These are phyloP conservation scores for Leptopilina boulardi DNA, from an alignment of 1,140 invertebrate species.

Conservation along the genomic window DNA sequence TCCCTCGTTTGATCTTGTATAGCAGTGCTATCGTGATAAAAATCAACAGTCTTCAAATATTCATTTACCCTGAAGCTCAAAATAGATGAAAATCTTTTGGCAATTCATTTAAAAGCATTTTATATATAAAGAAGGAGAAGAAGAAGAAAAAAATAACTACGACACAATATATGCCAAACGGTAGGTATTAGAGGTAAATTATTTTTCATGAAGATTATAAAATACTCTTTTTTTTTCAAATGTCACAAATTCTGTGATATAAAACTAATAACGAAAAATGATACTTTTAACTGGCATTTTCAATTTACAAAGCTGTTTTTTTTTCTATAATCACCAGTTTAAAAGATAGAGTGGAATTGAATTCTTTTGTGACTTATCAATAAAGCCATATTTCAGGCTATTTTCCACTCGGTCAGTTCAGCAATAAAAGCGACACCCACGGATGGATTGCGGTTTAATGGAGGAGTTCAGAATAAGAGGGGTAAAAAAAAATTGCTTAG, in stretches of 20 bases:
- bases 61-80: not conserved
- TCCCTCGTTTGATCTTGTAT: not conserved
- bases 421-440: constrained; percentile 1
- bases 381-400: constrained; percentile 10
- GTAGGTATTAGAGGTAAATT: not conserved
- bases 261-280: not conserved
- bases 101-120: not conserved
- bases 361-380: constrained; percentile 1
- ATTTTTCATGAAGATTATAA: too few species aligned
- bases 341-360: not conserved
- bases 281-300: not conserved
- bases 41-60: not conserved
- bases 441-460: not conserved
- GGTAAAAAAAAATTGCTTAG: constrained; percentile 62
- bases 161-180: not conserved
- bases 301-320: not conserved
- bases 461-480: constrained; percentile 47
- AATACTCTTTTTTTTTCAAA: too few species aligned
- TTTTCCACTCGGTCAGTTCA: not conserved
- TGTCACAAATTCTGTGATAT: too few species aligned
- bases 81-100: not conserved
- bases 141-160: not conserved
- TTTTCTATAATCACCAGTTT: not conserved
- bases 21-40: not conserved
- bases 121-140: not conserved